Conservation (phyloP, 2,797 vertebrate species). For the Mormyrops attenuatus region DNA sequence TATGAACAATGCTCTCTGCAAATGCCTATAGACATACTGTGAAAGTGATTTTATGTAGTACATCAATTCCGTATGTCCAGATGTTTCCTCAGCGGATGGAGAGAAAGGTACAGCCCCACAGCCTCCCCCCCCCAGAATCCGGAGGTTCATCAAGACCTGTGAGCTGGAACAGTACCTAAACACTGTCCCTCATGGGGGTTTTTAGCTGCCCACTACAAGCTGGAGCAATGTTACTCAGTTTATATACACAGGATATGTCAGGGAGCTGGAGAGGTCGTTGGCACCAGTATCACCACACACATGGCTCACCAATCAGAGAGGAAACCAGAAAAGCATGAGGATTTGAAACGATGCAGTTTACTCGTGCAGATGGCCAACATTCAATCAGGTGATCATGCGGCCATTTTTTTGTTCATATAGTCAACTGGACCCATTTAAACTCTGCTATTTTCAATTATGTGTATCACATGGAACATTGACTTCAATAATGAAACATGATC, state of each 20-base stretch:
- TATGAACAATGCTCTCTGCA: background rate
- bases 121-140: background rate
- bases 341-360: background rate
- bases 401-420: background rate
- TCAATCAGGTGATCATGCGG: background rate
- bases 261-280: slow-evolving; percentile 42
- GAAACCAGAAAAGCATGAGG: background rate
- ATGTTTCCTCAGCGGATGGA: slow-evolving; percentile 70
- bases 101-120: slow-evolving; percentile 44
- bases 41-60: background rate
- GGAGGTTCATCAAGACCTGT: background rate
- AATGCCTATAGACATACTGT: background rate
- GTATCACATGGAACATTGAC: background rate
- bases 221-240: slow-evolving; percentile 46
- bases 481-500: background rate
- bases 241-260: slow-evolving; percentile 52
- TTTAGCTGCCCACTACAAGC: background rate
- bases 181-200: background rate
- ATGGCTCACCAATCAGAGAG: slow-evolving; percentile 45
- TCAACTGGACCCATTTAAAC: background rate
- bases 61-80: slow-evolving; percentile 40
- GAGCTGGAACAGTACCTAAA: background rate
- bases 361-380: background rate
- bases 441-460: background rate
- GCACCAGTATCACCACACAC: slow-evolving; percentile 43